Conservation (phyloP, 2,113 vertebrate genomes). For the Euleptes europaea region DNA sequence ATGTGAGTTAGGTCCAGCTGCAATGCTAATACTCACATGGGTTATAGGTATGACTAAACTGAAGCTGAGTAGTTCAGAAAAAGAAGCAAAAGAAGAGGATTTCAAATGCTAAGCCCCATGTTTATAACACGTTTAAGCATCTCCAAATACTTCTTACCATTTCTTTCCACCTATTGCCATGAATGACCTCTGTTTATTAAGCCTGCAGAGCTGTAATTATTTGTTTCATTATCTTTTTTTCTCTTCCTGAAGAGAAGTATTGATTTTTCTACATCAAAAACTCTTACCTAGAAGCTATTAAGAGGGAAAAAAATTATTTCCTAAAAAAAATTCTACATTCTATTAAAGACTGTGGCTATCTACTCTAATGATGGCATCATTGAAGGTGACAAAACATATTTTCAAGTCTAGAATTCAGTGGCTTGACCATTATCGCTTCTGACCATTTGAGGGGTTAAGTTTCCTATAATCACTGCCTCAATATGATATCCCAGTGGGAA, state of each 20-base stretch:
- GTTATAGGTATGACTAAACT: background rate
- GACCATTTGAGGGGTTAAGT: slow-evolving; percentile 18
- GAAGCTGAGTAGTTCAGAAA: background rate
- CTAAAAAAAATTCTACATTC: slow-evolving; percentile 42
- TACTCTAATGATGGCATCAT: slow-evolving; percentile 11
- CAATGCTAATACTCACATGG: background rate
- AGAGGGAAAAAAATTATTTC: slow-evolving; percentile 57
- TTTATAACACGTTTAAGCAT: background rate
- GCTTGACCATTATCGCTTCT: slow-evolving; percentile 22
- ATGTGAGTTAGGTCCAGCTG: background rate
- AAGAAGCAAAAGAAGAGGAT: background rate
- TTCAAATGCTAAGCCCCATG: background rate
- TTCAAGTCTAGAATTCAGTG: slow-evolving; percentile 19
- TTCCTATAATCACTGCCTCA: slow-evolving; percentile 1
- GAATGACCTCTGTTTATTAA: slow-evolving; percentile 41
- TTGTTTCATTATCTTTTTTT: slow-evolving; percentile 55
- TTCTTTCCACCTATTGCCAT: slow-evolving; percentile 15
- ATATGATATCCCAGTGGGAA: background rate
- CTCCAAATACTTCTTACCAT: background rate
- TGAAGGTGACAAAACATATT: slow-evolving; percentile 16
- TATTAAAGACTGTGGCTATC: slow-evolving; percentile 40
- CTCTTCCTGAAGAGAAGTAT: slow-evolving; percentile 49
- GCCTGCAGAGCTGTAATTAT: slow-evolving; percentile 52
- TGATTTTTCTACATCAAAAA: slow-evolving; percentile 61
- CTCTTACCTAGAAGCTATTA: slow-evolving; percentile 52